Evolutionary conservation across 2,113 vertebrate species (phyloP), one percentile per base, ranked within the genome.

Genomic region (Andinoacara biseriatus): DNA sequence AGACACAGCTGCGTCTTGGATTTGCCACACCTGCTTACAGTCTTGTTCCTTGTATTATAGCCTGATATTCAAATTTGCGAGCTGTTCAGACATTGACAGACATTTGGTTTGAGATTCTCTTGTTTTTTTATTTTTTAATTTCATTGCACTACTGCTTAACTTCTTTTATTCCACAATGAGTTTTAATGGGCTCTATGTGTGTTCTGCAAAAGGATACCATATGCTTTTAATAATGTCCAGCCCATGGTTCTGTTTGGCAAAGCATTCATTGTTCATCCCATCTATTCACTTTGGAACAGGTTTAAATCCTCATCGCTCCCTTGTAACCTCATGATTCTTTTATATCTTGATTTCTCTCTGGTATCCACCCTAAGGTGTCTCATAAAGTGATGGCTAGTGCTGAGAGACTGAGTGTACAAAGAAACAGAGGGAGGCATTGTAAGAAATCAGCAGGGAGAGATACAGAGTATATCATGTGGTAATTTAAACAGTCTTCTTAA

Each of bases 301-400:
- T 82, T 74, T 83, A 60, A 87, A 83, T 43, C 33, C 38, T 69
- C 81, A 74, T 58, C 67, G 83, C 74, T 82, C 52, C 74, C 74
- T 57, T 86, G 78, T 88, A 85, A 76, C 83, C 74, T 79, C 78
- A 76, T 88, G 67, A 84, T 87, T 91, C 80, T 87, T 90, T 92
- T 58, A 86, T 80, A 57, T 90, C 76, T 76, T 38, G 74, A 83
- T 83, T 85, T 89, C 72, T 89, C 74, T 74, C 75, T 74, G 49
- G 76, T 86, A 82, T 78, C 82, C 84, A 85, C 84, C 80, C 54
- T 58, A 56, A 84, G 76, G 83, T 84, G 74, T 82, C 74, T 90
- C 82, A 89, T 89, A 87, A 87, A 77, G 75, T 58, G 80, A 88
- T 56, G 49, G 75, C 10, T 18, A 82, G 74, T 26, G 58, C 74